Percentiles rank a stretch among this genome's conserved stretches.
phyloP scores from a whole-genome alignment of 1,140 invertebrate species.

The Chrysomallon squamiferum region DNA sequence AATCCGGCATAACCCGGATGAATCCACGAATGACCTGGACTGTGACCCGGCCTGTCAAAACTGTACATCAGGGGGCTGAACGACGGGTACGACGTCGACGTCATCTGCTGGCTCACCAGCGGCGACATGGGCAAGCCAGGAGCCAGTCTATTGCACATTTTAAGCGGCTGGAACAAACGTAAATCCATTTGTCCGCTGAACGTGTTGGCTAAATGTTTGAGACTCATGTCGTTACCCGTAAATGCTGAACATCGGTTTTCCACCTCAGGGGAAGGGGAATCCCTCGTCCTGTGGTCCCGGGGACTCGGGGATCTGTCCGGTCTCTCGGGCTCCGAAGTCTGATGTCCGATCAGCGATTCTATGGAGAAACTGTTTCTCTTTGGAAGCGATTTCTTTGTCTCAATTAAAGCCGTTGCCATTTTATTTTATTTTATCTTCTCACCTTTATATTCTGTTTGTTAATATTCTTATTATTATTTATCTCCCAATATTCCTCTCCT shows the following conservation, averaged over 20 bases:
- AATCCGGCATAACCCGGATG: conserved; percentile 26
- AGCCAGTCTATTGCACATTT: conserved; percentile 29
- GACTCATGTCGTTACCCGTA: conserved; percentile 21
- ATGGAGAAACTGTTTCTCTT: conserved; percentile 34
- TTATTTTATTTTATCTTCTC: too few relatives aligned
- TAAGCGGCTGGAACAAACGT: conserved; percentile 23
- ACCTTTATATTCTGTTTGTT: too few relatives aligned
- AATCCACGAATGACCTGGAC: conserved; percentile 14
- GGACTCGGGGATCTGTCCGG: not conserved
- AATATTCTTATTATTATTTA: too few relatives aligned
- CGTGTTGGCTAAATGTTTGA: conserved; percentile 24
- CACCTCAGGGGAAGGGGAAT: conserved; percentile 16
- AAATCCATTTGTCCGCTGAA: conserved; percentile 9
- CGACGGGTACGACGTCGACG: conserved; percentile 12
- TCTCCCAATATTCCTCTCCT: too few relatives aligned
- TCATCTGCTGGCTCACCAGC: conserved; percentile 17
- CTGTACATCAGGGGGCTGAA: conserved; percentile 30
- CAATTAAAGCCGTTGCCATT: too few relatives aligned
- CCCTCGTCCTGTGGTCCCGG: not conserved
- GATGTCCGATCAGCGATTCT: conserved; percentile 27
- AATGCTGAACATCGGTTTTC: conserved; percentile 24
- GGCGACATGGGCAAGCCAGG: conserved; percentile 5
- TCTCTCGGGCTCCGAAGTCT: conserved; percentile 7
- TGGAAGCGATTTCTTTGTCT: conserved; percentile 2
- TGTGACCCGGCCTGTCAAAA: conserved; percentile 20